Evolutionary conservation across 2,888 invertebrate genomes (phyloP), one percentile per base, ranked within the genome.

Genomic region (Mimas tiliae): DNA sequence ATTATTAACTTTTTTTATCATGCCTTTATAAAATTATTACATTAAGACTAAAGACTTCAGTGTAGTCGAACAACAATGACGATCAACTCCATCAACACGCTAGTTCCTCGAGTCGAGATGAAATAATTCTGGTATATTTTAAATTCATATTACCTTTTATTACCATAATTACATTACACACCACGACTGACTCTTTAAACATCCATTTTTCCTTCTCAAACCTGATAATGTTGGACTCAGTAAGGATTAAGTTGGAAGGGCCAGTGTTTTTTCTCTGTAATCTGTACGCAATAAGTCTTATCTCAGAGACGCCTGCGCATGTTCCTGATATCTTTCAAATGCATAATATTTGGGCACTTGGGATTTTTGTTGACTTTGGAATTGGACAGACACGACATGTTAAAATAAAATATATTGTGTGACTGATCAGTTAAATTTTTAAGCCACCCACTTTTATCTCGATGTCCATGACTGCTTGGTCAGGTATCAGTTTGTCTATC

Each of bases 301-400:
- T 89, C 88, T 80, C 65, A 63, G 51, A 53, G 70, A 72, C 75
- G 81, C 75, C 77, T 78, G 80, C 73, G 77, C 77, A 73, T 77
- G 78, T 81, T 77, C 73, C 75, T 69, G 72, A 74, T 84, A 82
- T 84, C 82, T 85, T 69, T 77, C 71, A 74, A 78, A 81, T 82
- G 74, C 84, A 85, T 78, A 88, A 89, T 89, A 87, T 90, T 89
- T 89, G 84, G 85, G 79, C 79, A 81, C 80, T 84, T 77, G 75
- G 67, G 64, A 64, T 67, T 66, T 52, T 50, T 74, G 73, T 71
- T 69, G 65, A 63, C 65, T 68, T 70, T 63, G 62, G 69, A 72
- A 73, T 74, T 66, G 65, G 72, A 71, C 72, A 73, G 68, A 67
- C 70, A 64, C 69, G 72, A 68, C 66, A 50, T 50, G 3, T 50